These are phyloP conservation scores for Drosophila nasuta DNA, from an alignment of 1,140 invertebrate genomes.

Conservation along the genomic window DNA sequence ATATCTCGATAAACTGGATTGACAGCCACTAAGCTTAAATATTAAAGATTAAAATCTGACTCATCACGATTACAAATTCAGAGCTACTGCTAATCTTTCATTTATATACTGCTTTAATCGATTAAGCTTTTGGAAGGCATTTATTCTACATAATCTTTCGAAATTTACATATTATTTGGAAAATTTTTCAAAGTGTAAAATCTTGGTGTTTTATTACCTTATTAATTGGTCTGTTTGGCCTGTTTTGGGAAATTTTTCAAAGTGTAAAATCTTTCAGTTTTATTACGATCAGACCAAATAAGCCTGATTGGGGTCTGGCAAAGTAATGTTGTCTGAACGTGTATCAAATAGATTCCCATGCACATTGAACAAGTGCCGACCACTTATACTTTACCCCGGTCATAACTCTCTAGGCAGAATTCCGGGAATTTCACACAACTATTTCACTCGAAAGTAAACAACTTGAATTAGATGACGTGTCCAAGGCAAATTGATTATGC, in stretches of 20 bases:
- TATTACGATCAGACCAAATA: too few relatives aligned
- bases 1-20: neutral
- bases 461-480: conserved; percentile 20
- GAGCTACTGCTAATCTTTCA: too few relatives aligned
- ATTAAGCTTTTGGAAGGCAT: too few relatives aligned
- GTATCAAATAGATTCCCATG: neutral
- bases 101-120: too few relatives aligned
- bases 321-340: neutral
- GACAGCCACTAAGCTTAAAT: neutral
- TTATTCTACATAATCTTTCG: too few relatives aligned
- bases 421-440: conserved; percentile 6
- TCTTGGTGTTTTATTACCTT: too few relatives aligned
- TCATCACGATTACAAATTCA: neutral
- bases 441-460: conserved; percentile 14
- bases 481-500: conserved; percentile 14
- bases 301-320: neutral
- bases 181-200: too few relatives aligned
- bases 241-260: too few relatives aligned
- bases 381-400: neutral
- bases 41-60: neutral
- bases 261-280: too few relatives aligned
- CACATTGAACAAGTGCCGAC: too few relatives aligned
- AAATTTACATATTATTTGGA: too few relatives aligned
- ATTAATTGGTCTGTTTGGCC: too few relatives aligned
- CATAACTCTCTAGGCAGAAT: conserved; percentile 1